phyloP scores from a whole-genome alignment of 2,888 invertebrate species.

The Hylaea fasciaria region DNA sequence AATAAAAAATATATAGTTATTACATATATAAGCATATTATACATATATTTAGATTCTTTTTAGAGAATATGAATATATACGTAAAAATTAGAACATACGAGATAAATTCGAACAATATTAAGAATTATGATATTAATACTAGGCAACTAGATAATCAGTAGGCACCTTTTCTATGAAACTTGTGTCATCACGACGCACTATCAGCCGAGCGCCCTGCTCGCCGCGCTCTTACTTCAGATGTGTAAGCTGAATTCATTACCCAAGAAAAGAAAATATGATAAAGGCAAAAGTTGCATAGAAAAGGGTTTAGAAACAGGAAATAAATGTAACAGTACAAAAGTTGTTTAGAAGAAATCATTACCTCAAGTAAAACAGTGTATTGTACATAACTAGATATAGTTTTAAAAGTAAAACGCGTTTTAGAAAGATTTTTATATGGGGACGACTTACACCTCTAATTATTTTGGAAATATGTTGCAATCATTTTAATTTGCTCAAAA shows the following conservation, averaged over 20 bases:
- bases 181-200: slow-evolving; percentile 7
- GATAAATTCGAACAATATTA: slow-evolving; percentile 27
- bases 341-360: slow-evolving; percentile 52
- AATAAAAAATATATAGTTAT: slow-evolving; percentile 70
- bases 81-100: slow-evolving; percentile 43
- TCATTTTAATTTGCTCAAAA: slow-evolving; percentile 39
- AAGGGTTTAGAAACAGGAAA: slow-evolving; percentile 35
- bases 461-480: slow-evolving; percentile 9
- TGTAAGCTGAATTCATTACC: too few relatives aligned
- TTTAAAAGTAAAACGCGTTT: slow-evolving; percentile 54
- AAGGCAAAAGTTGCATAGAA: slow-evolving; percentile 24
- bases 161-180: slow-evolving; percentile 18
- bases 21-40: slow-evolving; percentile 76
- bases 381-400: slow-evolving; percentile 72
- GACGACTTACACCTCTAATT: slow-evolving; percentile 65
- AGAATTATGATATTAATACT: slow-evolving; percentile 42
- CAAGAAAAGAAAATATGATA: neutral
- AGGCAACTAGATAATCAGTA: slow-evolving; percentile 43
- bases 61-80: slow-evolving; percentile 45
- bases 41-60: slow-evolving; percentile 55
- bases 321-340: slow-evolving; percentile 47
- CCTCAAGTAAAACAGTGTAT: slow-evolving; percentile 77
- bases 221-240: too few relatives aligned
- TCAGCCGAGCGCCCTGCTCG: neutral
- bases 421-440: slow-evolving; percentile 68